Percentiles rank a stretch among this genome's conserved stretches.
Conservation (phyloP, 2,888 invertebrate genomes). For the Mythimna loreyi region DNA sequence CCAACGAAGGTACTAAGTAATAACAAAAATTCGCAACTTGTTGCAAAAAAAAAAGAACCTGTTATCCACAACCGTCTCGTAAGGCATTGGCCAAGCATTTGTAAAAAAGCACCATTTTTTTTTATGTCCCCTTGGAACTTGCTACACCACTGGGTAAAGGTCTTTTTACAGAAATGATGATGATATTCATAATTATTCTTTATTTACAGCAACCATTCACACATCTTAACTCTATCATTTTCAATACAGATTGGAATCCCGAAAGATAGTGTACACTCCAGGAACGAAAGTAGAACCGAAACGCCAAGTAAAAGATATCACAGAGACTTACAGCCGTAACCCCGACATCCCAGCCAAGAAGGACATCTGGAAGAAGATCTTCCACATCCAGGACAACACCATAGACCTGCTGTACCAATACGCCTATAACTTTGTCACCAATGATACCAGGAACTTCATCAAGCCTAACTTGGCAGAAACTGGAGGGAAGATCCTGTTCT, state of each 20-base stretch:
- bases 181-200: too few relatives aligned
- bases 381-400: constrained; percentile 91
- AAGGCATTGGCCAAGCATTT: too few relatives aligned
- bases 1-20: too few relatives aligned
- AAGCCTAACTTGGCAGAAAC: constrained; percentile 94
- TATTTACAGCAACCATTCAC: too few relatives aligned
- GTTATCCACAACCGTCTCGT: too few relatives aligned
- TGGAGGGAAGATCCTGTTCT: constrained; percentile 92
- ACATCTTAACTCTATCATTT: not conserved
- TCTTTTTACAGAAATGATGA: too few relatives aligned
- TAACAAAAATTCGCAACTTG: too few relatives aligned
- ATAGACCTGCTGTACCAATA: constrained; percentile 93
- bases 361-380: constrained; percentile 93
- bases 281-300: constrained; percentile 79
- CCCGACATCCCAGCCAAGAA: constrained; percentile 87
- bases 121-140: too few relatives aligned
- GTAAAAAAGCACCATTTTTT: too few relatives aligned
- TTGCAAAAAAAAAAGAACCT: too few relatives aligned
- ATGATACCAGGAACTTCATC: constrained; percentile 92
- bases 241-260: constrained; percentile 77
- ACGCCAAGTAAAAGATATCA: constrained; percentile 84
- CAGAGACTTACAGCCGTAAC: constrained; percentile 92
- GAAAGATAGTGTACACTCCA: constrained; percentile 79
- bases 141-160: too few relatives aligned
- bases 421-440: constrained; percentile 91